Conservation (phyloP, 2,113 vertebrate species). For the Solenodon paradoxus region DNA sequence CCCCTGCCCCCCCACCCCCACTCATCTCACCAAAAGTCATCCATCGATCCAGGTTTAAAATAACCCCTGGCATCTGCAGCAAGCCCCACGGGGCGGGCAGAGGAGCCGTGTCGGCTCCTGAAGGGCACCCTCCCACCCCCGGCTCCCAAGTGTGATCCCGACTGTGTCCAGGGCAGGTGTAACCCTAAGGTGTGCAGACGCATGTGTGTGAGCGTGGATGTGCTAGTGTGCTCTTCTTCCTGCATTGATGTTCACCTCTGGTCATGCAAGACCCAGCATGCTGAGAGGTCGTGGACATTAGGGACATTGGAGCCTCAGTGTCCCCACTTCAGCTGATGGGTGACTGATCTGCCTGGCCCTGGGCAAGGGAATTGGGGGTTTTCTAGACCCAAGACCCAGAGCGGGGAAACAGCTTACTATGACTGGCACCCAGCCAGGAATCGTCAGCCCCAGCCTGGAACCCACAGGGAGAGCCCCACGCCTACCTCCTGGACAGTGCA, state of each 20-base stretch:
- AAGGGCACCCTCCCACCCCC: constrained; percentile 70
- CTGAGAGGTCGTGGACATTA: not conserved
- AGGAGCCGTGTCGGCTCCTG: constrained; percentile 16
- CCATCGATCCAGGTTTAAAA: constrained; percentile 79
- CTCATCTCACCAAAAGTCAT: constrained; percentile 68
- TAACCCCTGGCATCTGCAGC: constrained; percentile 74
- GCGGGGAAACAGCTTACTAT: not conserved
- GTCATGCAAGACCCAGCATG: not conserved
- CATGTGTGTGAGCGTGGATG: not conserved
- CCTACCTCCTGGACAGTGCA: not conserved
- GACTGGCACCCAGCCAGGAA: not conserved
- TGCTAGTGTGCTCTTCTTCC: not conserved
- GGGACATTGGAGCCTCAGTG: not conserved
- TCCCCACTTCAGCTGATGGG: not conserved
- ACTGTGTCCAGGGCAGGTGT: too few species aligned
- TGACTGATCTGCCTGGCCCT: not conserved
- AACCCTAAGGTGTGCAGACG: not conserved
- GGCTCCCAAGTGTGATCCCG: not conserved
- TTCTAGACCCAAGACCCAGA: not conserved
- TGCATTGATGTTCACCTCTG: not conserved
- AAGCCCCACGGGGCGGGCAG: constrained; percentile 43
- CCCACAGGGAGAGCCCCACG: not conserved
- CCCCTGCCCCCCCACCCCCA: not conserved
- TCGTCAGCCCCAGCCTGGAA: not conserved
- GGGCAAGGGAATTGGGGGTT: not conserved